Base-by-base conservation (phyloP, 2,113 vertebrate species). In the Oreochromis aureus region DNA sequence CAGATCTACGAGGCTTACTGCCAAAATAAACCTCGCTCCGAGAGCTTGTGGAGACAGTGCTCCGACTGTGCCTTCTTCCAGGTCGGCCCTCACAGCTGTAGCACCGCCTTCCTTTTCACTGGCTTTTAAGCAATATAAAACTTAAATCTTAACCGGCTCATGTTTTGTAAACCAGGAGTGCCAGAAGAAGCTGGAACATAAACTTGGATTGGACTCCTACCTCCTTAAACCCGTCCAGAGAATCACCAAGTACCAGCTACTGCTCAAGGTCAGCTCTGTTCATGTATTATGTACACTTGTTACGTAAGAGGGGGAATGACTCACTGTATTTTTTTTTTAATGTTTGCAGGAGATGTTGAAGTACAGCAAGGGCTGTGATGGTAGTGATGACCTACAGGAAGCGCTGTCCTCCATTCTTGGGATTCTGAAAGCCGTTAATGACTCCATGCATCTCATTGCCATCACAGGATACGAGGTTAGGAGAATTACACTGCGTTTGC, bases 381-480 rank as follows among this genome's bases (percentile, higher is more conserved):
- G 98, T 5, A 97, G 97, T 0, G 97, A 97, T 78, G 98, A 98
- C 95, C 97, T 99, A 13, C 98, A 99, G 95, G 97, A 98, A 91
- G 99, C 99, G 0, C 97, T 99, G 12, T 97, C 97, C n/a, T 98
- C 98, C 89, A 99, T 99, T 79, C 92, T 99, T 93, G 98, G 98
- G 85, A 99, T 99, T 95, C 97, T 99, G 82, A 99, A 99, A 94
- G 98, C 98, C 0, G 98, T 99, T 41, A 99, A 99, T 22, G 99
- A 99, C 95, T 99, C 99, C 86, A 99, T 99, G 98, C 99, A 99
- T 91, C 98, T 99, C 89, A 99, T 99, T 19, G 98, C 99, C 90
- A 99, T 99, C 94, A 99, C 99, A 5, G 99, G 99, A 96, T 99
- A 98, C 0, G 99, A 99, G 87, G 99, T 98, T 89, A 95, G 96